These are phyloP conservation scores for Sus scrofa DNA, from an alignment of 2,113 vertebrate species.

Conservation along the genomic window T2T-Sscrofa CM000812.6:66709001-66709500, in stretches of 20 bases:
- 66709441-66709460: constrained; percentile 1
- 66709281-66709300: constrained; percentile 86
- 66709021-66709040: constrained; percentile 84
- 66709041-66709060: constrained; percentile 87
- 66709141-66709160: constrained; percentile 90
- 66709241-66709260: constrained; percentile 79
- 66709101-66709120: constrained; percentile 55
- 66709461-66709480: constrained; percentile 64
- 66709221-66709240: constrained; percentile 83
- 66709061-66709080: constrained; percentile 90
- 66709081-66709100: constrained; percentile 89
- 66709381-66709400: constrained; percentile 44
- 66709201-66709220: constrained; percentile 86
- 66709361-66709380: constrained; percentile 59
- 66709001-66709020: constrained; percentile 80
- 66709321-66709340: constrained; percentile 79
- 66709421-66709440: constrained; percentile 14
- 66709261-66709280: constrained; percentile 83
- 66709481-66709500: background rate
- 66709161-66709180: constrained; percentile 91
- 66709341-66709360: constrained; percentile 79
- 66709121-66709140: constrained; percentile 85
- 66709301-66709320: constrained; percentile 84
- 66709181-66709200: constrained; percentile 91
- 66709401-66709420: background rate